Percentiles rank a stretch among this genome's conserved stretches.
Evolutionary conservation across 1,140 invertebrate genomes (phyloP).

Genomic region (Rhynchophorus ferrugineus): DNA sequence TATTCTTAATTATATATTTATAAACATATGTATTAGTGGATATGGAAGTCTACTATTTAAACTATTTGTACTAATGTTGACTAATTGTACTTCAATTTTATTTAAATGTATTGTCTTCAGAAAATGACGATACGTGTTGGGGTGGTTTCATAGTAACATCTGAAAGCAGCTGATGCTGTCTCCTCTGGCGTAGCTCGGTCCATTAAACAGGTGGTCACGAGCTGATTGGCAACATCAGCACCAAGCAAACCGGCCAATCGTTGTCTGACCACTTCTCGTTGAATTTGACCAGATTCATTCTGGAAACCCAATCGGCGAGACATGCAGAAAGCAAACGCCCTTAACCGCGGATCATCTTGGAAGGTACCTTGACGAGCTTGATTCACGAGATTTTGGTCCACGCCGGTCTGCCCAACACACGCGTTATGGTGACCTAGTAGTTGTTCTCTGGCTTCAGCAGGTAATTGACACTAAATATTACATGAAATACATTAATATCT

Average conservation of each 20-base stretch:
- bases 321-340: slow-evolving; percentile 1
- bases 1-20: no score
- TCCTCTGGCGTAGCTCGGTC: neutral
- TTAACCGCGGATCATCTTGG: slow-evolving; percentile 23
- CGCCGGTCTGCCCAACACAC: slow-evolving; percentile 2
- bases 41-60: no score
- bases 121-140: neutral
- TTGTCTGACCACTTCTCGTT: slow-evolving; percentile 1
- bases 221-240: neutral
- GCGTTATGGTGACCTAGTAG: neutral
- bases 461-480: no score
- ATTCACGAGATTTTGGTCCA: neutral
- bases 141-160: neutral
- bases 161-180: neutral
- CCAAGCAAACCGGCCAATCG: neutral
- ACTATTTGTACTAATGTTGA: no score
- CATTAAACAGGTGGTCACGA: neutral
- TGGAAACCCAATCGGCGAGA: slow-evolving; percentile 5
- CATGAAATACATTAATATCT: no score
- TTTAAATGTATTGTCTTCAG: no score
- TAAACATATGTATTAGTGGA: no score
- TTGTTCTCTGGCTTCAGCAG: slow-evolving; percentile 7
- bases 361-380: neutral
- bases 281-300: slow-evolving; percentile 7
- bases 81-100: no score